These are phyloP conservation scores for Enoplosus armatus DNA, from an alignment of 2,797 vertebrate genomes.

Conservation along the genomic window DNA sequence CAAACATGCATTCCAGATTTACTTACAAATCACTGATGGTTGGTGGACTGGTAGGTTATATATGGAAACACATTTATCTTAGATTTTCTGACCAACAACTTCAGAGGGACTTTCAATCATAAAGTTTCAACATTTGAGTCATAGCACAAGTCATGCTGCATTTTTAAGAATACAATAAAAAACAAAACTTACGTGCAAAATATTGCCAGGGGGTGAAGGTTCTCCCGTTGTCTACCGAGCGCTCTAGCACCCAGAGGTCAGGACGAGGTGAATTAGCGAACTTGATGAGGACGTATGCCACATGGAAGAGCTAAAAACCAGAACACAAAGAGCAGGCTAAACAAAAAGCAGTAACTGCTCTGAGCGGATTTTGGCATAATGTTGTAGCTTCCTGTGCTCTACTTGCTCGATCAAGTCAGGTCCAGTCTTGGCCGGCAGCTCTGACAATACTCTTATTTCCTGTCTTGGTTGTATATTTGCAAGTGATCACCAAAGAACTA, in stretches of 20 bases:
- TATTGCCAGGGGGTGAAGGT: slow-evolving; percentile 94
- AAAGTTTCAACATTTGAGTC: neutral
- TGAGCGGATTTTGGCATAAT: slow-evolving; percentile 57
- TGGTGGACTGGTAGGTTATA: neutral
- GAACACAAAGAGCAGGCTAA: slow-evolving; percentile 66
- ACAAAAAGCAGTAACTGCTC: slow-evolving; percentile 48
- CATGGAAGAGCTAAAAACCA: slow-evolving; percentile 91
- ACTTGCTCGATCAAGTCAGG: slow-evolving; percentile 32
- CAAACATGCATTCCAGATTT: slow-evolving; percentile 2
- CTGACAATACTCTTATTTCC: slow-evolving; percentile 64
- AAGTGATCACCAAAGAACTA: slow-evolving; percentile 27
- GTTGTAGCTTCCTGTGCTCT: slow-evolving; percentile 60
- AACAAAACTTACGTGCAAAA: slow-evolving; percentile 93
- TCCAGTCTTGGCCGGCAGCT: slow-evolving; percentile 43
- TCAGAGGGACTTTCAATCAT: neutral
- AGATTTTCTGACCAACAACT: neutral
- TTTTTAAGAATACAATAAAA: slow-evolving; percentile 2
- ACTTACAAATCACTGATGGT: neutral
- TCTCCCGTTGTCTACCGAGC: slow-evolving; percentile 91
- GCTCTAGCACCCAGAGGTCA: slow-evolving; percentile 95
- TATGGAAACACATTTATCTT: neutral
- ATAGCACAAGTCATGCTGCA: neutral
- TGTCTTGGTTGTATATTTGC: slow-evolving; percentile 28
- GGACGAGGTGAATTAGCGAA: slow-evolving; percentile 97
- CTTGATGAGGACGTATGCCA: slow-evolving; percentile 95